Evolutionary conservation across 2,113 vertebrate genomes (phyloP), one percentile per base, ranked within the genome.

Genomic region (Orthochromis indermauri): DNA sequence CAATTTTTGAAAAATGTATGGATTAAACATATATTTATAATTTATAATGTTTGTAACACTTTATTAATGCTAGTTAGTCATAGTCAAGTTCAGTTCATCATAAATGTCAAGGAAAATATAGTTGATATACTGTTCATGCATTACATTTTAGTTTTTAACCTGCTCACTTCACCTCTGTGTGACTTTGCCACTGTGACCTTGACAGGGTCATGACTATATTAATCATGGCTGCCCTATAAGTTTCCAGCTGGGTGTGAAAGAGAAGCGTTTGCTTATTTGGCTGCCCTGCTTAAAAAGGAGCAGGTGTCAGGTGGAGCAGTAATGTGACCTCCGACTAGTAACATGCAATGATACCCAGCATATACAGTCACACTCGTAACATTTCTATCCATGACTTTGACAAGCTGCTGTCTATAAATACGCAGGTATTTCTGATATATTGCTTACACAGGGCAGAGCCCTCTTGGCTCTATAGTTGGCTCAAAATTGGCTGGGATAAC

Each of bases 391-490:
- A 59, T 78, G 55, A 80, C 90, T 84, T 91, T 86, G 83, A 86
- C 54, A 82, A 66, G 76, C 8, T 31, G 35, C 14, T 1, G 4
- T 57, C 91, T 95, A 93, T 91, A 94, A 94, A 95, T 95, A 95
- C 53, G 8, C 47, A 40, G 5, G 11, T n/a, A 26, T 31, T 14
- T 33, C 12, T 78, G 83, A 90, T 93, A 90, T 93, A 37, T 93
- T 82, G 9, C 79, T 93, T 93, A 91, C 91, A 87, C 45, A 45
- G 9, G n/a, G 86, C 47, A 63, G 66, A 73, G 68, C 68, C 87
- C 3, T 57, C 55, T 81, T 89, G 45, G 35, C 24, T 37, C 16
- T 35, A 13, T 17, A n/a, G 28, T 51, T 84, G 31, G 76, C 55
- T 89, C 49, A 26, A 33, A 24, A 59, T 19, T 33, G 5, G 24